Conservation (phyloP, 1,140 invertebrate genomes). For the Diachasma alloeum region DNA sequence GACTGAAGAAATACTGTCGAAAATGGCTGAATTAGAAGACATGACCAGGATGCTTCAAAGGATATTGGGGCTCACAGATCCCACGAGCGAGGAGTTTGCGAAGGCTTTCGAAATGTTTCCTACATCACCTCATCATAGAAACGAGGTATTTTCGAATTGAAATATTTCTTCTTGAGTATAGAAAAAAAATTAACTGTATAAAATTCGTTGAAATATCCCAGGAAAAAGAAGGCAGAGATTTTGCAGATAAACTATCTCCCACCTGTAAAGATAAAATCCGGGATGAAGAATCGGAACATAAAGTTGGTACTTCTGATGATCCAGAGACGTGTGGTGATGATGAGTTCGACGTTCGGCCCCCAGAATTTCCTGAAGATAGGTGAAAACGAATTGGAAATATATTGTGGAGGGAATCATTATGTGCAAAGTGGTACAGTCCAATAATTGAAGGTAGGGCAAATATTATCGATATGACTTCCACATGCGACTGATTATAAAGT, state of each 20-base stretch:
- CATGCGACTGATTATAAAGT: no score
- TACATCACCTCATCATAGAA: conserved; percentile 26
- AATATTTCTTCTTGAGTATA: no score
- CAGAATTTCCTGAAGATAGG: conserved; percentile 55
- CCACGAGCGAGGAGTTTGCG: conserved; percentile 41
- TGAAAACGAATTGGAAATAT: conserved; percentile 10
- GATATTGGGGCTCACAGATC: conserved; percentile 48
- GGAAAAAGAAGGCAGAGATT: neutral
- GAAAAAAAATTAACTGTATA: neutral
- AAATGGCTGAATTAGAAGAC: conserved; percentile 53
- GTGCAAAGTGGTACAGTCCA: no score
- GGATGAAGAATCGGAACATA: neutral
- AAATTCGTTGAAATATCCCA: neutral
- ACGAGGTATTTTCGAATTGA: neutral
- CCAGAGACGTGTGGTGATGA: conserved; percentile 19
- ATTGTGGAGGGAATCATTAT: no score
- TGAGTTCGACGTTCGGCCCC: conserved; percentile 43
- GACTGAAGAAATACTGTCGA: conserved; percentile 46
- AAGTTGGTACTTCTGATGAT: neutral
- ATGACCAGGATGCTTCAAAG: conserved; percentile 52
- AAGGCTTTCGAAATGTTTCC: conserved; percentile 46
- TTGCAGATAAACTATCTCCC: neutral
- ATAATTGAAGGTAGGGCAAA: no score
- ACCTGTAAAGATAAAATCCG: neutral
- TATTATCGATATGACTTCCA: no score